Evolutionary conservation across 1,140 invertebrate species (phyloP).

Genomic region (Theocolax elegans): DNA sequence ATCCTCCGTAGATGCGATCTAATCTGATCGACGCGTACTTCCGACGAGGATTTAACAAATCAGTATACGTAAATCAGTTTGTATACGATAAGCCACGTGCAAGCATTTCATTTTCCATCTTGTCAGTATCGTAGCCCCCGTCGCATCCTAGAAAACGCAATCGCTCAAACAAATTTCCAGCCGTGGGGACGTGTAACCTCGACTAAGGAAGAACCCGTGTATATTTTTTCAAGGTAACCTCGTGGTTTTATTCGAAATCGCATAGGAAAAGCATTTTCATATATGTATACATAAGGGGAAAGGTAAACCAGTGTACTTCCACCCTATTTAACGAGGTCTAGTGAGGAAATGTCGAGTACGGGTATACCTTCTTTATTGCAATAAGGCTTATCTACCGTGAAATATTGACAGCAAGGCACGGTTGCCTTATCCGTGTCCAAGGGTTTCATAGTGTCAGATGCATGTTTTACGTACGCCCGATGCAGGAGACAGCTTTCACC

Average conservation of each 20-base stretch:
- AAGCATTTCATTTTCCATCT: neutral
- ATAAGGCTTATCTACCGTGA: constrained; percentile 43
- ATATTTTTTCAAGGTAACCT: no score
- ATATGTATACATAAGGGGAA: neutral
- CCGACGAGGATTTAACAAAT: constrained; percentile 1
- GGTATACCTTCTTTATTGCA: constrained; percentile 36
- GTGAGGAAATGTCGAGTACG: constrained; percentile 20
- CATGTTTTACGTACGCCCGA: constrained; percentile 37
- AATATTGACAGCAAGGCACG: constrained; percentile 39
- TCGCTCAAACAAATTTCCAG: constrained; percentile 23
- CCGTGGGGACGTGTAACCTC: no score
- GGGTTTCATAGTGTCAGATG: constrained; percentile 36
- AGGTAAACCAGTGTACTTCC: constrained; percentile 16
- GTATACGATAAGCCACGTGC: neutral
- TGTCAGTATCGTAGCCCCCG: neutral
- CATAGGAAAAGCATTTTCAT: no score
- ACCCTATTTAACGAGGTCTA: constrained; percentile 38
- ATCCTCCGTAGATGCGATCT: constrained; percentile 7
- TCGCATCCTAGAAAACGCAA: constrained; percentile 9
- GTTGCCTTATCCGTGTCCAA: constrained; percentile 32
- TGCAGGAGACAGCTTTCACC: constrained; percentile 39
- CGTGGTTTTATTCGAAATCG: no score
- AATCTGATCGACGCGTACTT: constrained; percentile 2
- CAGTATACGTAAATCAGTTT: constrained; percentile 1
- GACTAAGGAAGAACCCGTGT: no score